Conservation (phyloP, 2,113 vertebrate species). For the Microcebus lehilahytsara region DNA sequence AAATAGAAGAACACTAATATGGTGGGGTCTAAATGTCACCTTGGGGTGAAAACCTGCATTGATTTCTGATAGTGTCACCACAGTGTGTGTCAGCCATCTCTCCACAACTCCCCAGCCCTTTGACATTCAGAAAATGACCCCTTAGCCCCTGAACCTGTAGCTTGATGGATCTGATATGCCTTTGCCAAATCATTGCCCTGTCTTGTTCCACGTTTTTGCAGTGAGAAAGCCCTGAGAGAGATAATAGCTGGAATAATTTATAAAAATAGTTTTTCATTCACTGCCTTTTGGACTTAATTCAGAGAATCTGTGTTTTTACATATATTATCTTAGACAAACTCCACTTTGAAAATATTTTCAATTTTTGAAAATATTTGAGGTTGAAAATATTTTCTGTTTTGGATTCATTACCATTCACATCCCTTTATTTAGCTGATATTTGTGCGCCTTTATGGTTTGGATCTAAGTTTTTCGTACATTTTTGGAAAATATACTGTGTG, state of each 20-base stretch:
- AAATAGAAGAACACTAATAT: not conserved
- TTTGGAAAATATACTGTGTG: slow-evolving; percentile 72
- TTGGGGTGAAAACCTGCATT: not conserved
- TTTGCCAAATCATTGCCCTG: not conserved
- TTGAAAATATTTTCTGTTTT: slow-evolving; percentile 46
- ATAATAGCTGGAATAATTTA: slow-evolving; percentile 29
- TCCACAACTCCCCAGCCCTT: not conserved
- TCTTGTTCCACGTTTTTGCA: not conserved
- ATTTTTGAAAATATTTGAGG: not conserved
- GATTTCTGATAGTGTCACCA: not conserved
- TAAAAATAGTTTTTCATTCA: slow-evolving; percentile 41
- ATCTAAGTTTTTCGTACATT: slow-evolving; percentile 26
- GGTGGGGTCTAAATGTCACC: not conserved
- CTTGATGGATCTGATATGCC: slow-evolving; percentile 24
- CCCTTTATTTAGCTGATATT: slow-evolving; percentile 10
- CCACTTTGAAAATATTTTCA: slow-evolving; percentile 49
- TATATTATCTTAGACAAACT: not conserved
- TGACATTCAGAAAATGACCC: not conserved
- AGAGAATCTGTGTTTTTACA: slow-evolving; percentile 44
- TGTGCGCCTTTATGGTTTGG: slow-evolving; percentile 50
- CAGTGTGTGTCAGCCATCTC: not conserved
- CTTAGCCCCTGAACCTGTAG: not conserved
- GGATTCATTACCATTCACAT: slow-evolving; percentile 14
- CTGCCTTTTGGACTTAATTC: not conserved
- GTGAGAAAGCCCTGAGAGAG: slow-evolving; percentile 61